Conservation (phyloP, 2,113 vertebrate species). For the Dunckerocampus dactyliophorus region DNA sequence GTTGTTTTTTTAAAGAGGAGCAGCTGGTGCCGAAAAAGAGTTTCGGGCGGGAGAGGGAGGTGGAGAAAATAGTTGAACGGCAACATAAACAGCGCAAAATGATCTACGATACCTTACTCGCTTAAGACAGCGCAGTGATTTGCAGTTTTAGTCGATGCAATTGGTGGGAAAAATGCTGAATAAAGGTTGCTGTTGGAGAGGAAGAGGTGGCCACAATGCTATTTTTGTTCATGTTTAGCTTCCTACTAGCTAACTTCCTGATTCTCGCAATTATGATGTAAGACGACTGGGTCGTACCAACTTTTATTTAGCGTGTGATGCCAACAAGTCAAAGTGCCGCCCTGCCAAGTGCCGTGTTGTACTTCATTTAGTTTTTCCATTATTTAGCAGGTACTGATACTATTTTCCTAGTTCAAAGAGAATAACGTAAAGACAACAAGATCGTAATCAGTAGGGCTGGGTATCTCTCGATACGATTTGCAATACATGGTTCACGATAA, state of each 20-base stretch:
- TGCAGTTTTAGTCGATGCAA: conserved; percentile 11
- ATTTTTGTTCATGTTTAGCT: neutral
- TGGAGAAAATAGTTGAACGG: conserved; percentile 15
- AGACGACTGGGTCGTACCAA: neutral
- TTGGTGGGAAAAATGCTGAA: conserved; percentile 25
- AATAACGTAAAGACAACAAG: too few relatives aligned
- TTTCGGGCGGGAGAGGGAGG: conserved; percentile 37
- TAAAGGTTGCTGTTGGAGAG: neutral
- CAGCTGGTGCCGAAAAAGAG: conserved; percentile 2
- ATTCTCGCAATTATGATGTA: neutral
- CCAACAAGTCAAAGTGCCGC: too few relatives aligned
- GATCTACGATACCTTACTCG: conserved; percentile 14
- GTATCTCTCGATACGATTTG: too few relatives aligned
- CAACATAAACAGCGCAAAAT: conserved; percentile 27
- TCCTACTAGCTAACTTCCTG: neutral
- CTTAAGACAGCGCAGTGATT: conserved; percentile 16
- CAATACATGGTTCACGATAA: too few relatives aligned
- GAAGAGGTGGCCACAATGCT: neutral
- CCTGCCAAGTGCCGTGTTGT: too few relatives aligned
- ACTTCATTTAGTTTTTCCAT: too few relatives aligned
- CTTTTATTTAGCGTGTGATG: too few relatives aligned
- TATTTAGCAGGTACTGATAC: too few relatives aligned
- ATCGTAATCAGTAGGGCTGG: too few relatives aligned
- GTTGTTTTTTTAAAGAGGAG: neutral
- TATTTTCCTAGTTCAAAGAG: too few relatives aligned